Percentiles rank a stretch among this genome's conserved stretches.
These are phyloP conservation scores for Drosophila orena DNA, from an alignment of 1,140 invertebrate species.

Conservation along the genomic window DNA sequence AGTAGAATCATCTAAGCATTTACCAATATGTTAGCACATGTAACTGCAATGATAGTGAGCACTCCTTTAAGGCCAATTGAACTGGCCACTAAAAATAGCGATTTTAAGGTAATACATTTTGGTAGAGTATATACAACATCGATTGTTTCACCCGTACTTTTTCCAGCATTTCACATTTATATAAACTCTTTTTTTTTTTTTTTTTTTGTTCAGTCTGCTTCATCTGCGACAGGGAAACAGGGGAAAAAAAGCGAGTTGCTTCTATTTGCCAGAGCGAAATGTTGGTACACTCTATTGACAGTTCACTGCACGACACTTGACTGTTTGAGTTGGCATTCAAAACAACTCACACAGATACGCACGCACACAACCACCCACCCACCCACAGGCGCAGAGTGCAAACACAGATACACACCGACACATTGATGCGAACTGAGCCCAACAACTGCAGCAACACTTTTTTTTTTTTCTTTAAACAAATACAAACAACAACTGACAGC, in stretches of 20 bases:
- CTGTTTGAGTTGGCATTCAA: constrained; percentile 83
- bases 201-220: constrained; percentile 60
- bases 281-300: constrained; percentile 81
- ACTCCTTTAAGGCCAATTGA: background rate
- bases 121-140: background rate
- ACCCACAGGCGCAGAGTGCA: constrained; percentile 21
- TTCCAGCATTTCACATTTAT: constrained; percentile 16
- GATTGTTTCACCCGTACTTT: background rate
- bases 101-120: too few relatives aligned
- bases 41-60: too few relatives aligned
- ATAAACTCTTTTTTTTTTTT: constrained; percentile 37
- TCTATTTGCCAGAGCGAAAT: constrained; percentile 63
- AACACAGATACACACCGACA: constrained; percentile 44
- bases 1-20: background rate
- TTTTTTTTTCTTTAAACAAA: constrained; percentile 31
- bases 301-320: constrained; percentile 83
- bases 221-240: constrained; percentile 45
- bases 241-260: constrained; percentile 23
- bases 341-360: constrained; percentile 55
- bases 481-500: constrained; percentile 58
- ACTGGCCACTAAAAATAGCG: background rate
- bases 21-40: background rate
- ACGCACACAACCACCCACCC: constrained; percentile 10
- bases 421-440: constrained; percentile 23
- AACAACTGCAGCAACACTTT: constrained; percentile 65